Percentiles rank a stretch among this genome's conserved stretches.
phyloP scores from a whole-genome alignment of 2,113 vertebrate species.

The Hypanus sabinus region DNA sequence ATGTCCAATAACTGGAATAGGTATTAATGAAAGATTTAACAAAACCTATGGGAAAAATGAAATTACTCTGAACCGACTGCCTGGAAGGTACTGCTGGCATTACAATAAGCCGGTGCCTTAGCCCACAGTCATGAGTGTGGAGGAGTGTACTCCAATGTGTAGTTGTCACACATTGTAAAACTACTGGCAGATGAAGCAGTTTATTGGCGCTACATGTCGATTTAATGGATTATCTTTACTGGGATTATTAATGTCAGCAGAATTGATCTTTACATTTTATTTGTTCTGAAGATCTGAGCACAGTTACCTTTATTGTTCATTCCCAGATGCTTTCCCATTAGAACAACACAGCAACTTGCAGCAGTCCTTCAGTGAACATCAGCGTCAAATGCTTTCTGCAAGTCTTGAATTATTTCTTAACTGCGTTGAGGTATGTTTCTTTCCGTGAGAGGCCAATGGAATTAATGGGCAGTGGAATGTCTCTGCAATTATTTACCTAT shows the following conservation, averaged over 20 bases:
- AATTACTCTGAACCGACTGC: not conserved
- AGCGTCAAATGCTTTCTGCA: not conserved
- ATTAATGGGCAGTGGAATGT: no score
- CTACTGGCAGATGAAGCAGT: not conserved
- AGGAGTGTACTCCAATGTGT: not conserved
- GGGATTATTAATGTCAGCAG: not conserved
- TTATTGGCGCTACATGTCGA: not conserved
- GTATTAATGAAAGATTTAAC: slow-evolving; percentile 33
- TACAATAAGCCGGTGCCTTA: not conserved
- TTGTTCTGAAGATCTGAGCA: not conserved
- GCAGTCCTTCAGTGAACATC: not conserved
- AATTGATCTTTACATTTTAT: not conserved
- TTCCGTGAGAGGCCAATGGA: not conserved
- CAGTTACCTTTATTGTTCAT: not conserved
- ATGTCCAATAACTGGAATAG: slow-evolving; percentile 22
- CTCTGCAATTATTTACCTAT: no score
- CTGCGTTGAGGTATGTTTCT: not conserved
- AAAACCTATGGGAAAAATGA: slow-evolving; percentile 11
- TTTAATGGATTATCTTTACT: not conserved
- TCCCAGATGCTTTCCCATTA: not conserved
- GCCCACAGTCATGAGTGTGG: not conserved
- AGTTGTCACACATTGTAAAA: slow-evolving; percentile 3
- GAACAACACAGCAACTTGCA: not conserved
- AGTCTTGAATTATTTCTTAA: not conserved
- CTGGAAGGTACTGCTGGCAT: not conserved